phyloP scores from a whole-genome alignment of 1,140 invertebrate genomes.

The Zaprionus nigranus region DNA sequence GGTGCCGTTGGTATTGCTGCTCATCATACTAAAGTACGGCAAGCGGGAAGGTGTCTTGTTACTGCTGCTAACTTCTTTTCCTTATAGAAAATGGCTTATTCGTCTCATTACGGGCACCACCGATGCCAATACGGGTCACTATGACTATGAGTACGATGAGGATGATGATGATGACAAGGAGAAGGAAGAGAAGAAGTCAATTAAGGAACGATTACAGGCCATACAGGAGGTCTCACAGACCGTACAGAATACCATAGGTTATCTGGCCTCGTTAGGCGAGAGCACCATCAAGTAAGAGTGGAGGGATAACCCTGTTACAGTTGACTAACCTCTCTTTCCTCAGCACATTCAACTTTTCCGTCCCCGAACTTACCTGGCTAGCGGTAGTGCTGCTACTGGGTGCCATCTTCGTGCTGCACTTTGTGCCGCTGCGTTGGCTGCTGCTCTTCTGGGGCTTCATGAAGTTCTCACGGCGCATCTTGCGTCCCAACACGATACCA shows the following conservation, averaged over 20 bases:
- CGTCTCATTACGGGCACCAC: slow-evolving; percentile 86
- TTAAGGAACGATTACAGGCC: slow-evolving; percentile 96
- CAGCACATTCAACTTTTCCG: slow-evolving; percentile 98
- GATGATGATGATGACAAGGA: slow-evolving; percentile 92
- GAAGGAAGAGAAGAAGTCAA: slow-evolving; percentile 97
- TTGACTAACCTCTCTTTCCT: slow-evolving; percentile 73
- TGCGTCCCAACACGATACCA: slow-evolving; percentile 96
- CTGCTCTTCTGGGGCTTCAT: slow-evolving; percentile 98
- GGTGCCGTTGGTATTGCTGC: slow-evolving; percentile 90
- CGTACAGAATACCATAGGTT: slow-evolving; percentile 97
- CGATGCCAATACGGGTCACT: slow-evolving; percentile 89
- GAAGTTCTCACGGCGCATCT: slow-evolving; percentile 97
- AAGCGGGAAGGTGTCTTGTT: neutral
- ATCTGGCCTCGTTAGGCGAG: slow-evolving; percentile 95
- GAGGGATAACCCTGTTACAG: neutral
- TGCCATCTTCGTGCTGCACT: slow-evolving; percentile 93
- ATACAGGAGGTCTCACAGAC: slow-evolving; percentile 98
- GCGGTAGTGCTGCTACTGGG: slow-evolving; percentile 91
- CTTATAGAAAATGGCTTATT: slow-evolving; percentile 86
- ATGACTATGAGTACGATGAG: slow-evolving; percentile 90
- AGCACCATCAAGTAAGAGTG: slow-evolving; percentile 94
- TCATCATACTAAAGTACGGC: slow-evolving; percentile 91
- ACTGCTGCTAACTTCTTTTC: neutral
- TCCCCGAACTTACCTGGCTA: slow-evolving; percentile 97
- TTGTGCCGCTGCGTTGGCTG: slow-evolving; percentile 95